Evolutionary conservation across 1,140 invertebrate genomes (phyloP).

Genomic region (Gryllus bimaculatus): DNA sequence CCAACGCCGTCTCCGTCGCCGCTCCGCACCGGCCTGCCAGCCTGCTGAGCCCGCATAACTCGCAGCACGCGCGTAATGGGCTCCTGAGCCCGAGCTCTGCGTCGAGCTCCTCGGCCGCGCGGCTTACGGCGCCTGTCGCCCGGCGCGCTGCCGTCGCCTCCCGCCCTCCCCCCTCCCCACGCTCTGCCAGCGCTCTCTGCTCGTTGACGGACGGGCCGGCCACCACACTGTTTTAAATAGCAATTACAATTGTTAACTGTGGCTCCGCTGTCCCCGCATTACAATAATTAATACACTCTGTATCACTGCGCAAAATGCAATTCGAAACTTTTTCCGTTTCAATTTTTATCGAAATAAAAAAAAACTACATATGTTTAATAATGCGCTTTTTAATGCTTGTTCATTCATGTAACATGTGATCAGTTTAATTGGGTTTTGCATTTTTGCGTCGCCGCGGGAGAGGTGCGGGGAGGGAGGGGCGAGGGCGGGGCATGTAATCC

Average conservation of each 20-base stretch:
- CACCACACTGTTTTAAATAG: neutral
- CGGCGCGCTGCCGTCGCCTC: too few relatives aligned
- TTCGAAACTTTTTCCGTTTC: slow-evolving; percentile 2
- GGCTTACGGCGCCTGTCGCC: too few relatives aligned
- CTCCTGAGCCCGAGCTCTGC: too few relatives aligned
- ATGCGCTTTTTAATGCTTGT: slow-evolving; percentile 1
- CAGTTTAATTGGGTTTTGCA: slow-evolving; percentile 1
- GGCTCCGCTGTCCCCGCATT: neutral
- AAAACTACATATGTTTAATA: slow-evolving; percentile 6
- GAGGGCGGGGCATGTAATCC: neutral
- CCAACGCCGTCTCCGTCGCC: too few relatives aligned
- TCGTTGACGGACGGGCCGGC: neutral
- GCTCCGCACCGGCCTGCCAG: too few relatives aligned
- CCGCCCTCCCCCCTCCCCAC: too few relatives aligned
- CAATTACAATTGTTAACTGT: slow-evolving; percentile 1
- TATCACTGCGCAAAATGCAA: slow-evolving; percentile 4
- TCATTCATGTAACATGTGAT: slow-evolving; percentile 1
- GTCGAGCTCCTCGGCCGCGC: too few relatives aligned
- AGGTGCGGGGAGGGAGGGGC: neutral
- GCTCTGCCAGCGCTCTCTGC: neutral
- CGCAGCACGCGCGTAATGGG: too few relatives aligned
- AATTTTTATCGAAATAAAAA: slow-evolving; percentile 6
- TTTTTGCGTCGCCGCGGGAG: neutral
- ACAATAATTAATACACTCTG: neutral
- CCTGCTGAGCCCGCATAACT: too few relatives aligned